These are phyloP conservation scores for Drosophila busckii DNA, from an alignment of 1,140 invertebrate genomes.

Conservation along the genomic window DNA sequence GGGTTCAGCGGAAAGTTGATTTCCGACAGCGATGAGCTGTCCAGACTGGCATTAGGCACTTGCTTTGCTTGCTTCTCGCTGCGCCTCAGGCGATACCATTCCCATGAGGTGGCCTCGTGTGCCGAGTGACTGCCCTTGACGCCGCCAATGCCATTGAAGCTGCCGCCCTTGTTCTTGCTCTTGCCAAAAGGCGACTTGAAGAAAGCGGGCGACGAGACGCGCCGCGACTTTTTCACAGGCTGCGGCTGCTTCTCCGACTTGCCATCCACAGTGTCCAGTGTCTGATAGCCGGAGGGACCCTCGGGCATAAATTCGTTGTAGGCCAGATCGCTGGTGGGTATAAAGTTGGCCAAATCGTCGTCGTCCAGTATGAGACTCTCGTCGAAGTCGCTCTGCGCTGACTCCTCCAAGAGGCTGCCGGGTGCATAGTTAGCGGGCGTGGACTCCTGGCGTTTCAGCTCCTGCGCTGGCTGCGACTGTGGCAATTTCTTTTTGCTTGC, in stretches of 20 bases:
- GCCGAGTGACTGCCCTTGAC: conserved; percentile 54
- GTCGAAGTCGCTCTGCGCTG: conserved; percentile 57
- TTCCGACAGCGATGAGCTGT: conserved; percentile 67
- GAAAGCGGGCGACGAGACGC: conserved; percentile 83
- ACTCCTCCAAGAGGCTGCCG: conserved; percentile 20
- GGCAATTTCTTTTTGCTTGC: conserved; percentile 40
- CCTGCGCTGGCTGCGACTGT: conserved; percentile 21
- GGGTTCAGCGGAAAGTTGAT: conserved; percentile 57
- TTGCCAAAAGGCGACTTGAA: conserved; percentile 82
- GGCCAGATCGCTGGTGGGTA: conserved; percentile 68
- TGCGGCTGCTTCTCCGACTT: conserved; percentile 76
- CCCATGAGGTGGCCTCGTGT: conserved; percentile 77
- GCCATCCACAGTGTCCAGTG: conserved; percentile 60
- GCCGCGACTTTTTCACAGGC: conserved; percentile 71
- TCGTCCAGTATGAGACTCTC: conserved; percentile 71
- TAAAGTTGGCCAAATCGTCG: conserved; percentile 71
- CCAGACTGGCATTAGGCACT: conserved; percentile 46
- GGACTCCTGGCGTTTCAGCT: conserved; percentile 59
- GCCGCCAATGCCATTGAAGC: conserved; percentile 31
- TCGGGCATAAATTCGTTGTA: conserved; percentile 79
- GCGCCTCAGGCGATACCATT: conserved; percentile 71
- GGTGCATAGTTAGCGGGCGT: conserved; percentile 35
- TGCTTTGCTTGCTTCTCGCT: conserved; percentile 49
- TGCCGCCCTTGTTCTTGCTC: conserved; percentile 51
- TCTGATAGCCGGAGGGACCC: conserved; percentile 70